Evolutionary conservation across 2,113 vertebrate genomes (phyloP).

Genomic region (Cariama cristata): DNA sequence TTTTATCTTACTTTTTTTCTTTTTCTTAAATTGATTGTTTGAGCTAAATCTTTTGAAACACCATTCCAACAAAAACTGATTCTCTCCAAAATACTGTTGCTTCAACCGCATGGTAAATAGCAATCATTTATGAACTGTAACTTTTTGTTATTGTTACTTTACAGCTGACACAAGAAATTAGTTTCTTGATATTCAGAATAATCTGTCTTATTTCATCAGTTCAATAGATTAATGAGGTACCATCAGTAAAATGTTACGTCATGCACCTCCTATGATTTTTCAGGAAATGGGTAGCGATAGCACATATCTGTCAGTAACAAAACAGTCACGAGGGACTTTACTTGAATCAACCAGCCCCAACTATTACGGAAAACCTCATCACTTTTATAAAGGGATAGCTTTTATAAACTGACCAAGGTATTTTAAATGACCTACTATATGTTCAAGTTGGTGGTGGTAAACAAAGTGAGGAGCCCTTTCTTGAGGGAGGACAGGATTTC

Average conservation of each 20-base stretch:
- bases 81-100: constrained; percentile 22
- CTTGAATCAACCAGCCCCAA: neutral
- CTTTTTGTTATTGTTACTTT: neutral
- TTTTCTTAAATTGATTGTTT: neutral
- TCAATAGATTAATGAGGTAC: neutral
- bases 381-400: neutral
- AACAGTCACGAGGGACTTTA: neutral
- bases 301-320: neutral
- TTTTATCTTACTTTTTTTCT: neutral
- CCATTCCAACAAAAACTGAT: neutral
- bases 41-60: constrained; percentile 8
- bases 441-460: neutral
- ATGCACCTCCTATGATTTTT: fast-evolving
- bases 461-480: neutral
- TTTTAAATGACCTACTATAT: neutral
- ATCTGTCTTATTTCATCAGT: neutral
- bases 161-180: constrained; percentile 25
- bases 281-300: neutral
- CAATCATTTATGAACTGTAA: constrained; percentile 21
- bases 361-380: neutral
- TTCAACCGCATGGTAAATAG: neutral
- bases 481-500: neutral
- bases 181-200: constrained; percentile 17
- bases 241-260: fast-evolving
- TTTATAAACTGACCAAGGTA: neutral